Evolutionary conservation across 2,797 vertebrate species (phyloP).

Genomic region (Hoplostethus atlanticus): DNA sequence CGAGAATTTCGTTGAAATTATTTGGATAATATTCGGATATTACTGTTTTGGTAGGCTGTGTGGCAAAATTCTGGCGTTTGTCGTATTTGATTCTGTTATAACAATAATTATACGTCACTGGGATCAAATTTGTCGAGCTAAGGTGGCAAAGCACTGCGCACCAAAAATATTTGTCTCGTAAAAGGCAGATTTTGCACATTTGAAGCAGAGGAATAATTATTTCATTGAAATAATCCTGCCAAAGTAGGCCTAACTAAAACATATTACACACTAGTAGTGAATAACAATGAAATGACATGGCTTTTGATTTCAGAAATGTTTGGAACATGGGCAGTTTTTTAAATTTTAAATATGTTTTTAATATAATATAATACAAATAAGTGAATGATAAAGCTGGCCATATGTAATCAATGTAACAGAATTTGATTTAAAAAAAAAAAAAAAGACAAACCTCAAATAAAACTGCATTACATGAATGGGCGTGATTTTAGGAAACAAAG

Average conservation of each 20-base stretch:
- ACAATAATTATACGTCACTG: neutral
- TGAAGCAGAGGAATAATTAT: slow-evolving; percentile 14
- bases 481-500: neutral
- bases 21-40: slow-evolving; percentile 6
- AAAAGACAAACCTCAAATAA: neutral
- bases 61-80: neutral
- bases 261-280: neutral
- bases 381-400: neutral
- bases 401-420: neutral
- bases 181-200: neutral
- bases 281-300: neutral
- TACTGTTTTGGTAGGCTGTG: slow-evolving; percentile 1
- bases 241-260: slow-evolving; percentile 12
- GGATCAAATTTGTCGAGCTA: neutral
- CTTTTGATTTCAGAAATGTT: neutral
- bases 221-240: slow-evolving; percentile 8
- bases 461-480: neutral
- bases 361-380: neutral
- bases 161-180: neutral
- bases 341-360: neutral
- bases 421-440: neutral
- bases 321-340: neutral
- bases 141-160: neutral
- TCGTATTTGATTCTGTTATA: neutral
- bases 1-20: neutral